phyloP scores from a whole-genome alignment of 2,888 invertebrate species.

The Noctua comes region DNA sequence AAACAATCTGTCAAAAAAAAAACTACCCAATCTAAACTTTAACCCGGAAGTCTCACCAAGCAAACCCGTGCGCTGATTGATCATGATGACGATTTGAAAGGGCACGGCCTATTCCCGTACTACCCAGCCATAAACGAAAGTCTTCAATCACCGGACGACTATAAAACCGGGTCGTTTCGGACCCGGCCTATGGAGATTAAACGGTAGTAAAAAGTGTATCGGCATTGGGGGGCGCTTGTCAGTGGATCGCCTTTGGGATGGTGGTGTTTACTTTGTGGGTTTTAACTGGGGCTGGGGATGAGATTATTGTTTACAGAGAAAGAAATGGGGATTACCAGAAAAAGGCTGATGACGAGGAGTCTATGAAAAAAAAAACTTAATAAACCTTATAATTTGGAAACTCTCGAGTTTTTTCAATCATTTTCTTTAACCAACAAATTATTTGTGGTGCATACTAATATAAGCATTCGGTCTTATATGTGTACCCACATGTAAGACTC shows the following conservation, averaged over 20 bases:
- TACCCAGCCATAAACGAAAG: constrained; percentile 57
- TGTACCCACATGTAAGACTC: too few species aligned
- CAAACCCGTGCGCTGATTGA: constrained; percentile 54
- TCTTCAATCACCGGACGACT: constrained; percentile 64
- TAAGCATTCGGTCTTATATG: too few species aligned
- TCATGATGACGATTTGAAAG: constrained; percentile 59
- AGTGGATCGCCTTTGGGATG: constrained; percentile 35
- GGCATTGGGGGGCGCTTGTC: constrained; percentile 51
- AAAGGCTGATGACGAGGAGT: too few species aligned
- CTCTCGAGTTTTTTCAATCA: too few species aligned
- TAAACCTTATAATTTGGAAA: too few species aligned
- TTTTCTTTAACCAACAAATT: too few species aligned
- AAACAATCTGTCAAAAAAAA: background rate
- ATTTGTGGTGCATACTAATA: too few species aligned
- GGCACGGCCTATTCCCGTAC: constrained; percentile 58
- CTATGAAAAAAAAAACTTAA: too few species aligned
- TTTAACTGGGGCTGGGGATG: constrained; percentile 10
- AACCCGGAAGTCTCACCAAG: constrained; percentile 17
- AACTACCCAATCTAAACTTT: background rate
- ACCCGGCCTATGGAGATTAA: constrained; percentile 68
- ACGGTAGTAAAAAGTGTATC: constrained; percentile 70
- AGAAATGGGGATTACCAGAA: background rate
- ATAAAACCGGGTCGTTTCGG: constrained; percentile 62
- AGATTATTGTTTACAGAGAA: constrained; percentile 4
- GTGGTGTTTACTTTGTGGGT: constrained; percentile 49